Conservation (phyloP, 2,797 vertebrate species). For the Leuciscus waleckii region DNA sequence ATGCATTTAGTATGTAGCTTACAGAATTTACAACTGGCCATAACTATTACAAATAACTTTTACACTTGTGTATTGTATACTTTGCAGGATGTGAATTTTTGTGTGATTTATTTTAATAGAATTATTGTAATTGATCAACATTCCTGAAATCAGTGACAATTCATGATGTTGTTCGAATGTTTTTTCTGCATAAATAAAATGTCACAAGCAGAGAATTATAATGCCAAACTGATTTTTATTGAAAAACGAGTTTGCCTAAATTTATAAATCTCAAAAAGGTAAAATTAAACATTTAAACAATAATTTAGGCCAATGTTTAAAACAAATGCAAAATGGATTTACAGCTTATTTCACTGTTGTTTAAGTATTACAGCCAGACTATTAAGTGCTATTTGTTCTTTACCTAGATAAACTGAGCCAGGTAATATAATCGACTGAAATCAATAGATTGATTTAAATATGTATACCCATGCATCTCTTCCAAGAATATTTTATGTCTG, state of each 20-base stretch:
- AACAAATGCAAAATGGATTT: slow-evolving; percentile 8
- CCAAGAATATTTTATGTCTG: neutral
- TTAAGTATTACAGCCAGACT: neutral
- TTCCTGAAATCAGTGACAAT: neutral
- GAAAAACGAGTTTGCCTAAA: slow-evolving; percentile 11
- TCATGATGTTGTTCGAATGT: neutral
- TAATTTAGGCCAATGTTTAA: neutral
- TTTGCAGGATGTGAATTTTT: neutral
- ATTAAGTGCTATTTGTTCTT: neutral
- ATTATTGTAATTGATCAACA: neutral
- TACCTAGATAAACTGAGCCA: neutral
- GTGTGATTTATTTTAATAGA: neutral
- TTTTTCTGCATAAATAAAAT: slow-evolving; percentile 6
- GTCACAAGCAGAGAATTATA: neutral
- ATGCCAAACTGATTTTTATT: slow-evolving; percentile 19
- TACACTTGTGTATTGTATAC: neutral
- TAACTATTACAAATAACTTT: neutral
- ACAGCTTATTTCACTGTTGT: slow-evolving; percentile 1
- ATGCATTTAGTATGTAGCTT: neutral
- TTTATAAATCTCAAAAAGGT: neutral
- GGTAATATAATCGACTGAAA: neutral
- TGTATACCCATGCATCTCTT: neutral
- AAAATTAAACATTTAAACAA: neutral
- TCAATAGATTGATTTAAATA: neutral
- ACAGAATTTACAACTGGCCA: neutral